Percentiles rank a stretch among this genome's conserved stretches.
phyloP scores from a whole-genome alignment of 2,797 vertebrate genomes.

The Cyclura pinguis region DNA sequence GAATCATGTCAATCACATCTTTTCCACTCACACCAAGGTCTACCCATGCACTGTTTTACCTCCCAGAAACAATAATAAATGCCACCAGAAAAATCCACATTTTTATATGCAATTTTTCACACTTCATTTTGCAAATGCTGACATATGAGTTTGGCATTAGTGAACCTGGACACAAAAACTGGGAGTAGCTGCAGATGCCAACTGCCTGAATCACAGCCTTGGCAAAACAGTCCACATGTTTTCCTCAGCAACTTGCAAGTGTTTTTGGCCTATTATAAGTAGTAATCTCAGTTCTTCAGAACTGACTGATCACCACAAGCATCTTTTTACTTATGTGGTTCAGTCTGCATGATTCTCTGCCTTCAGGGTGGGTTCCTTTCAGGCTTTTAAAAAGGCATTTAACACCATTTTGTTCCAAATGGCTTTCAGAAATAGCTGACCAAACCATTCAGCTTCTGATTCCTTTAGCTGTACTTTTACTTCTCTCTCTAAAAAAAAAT shows the following conservation, averaged over 20 bases:
- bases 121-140: background rate
- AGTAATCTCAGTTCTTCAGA: background rate
- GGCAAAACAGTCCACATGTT: background rate
- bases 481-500: background rate
- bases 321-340: background rate
- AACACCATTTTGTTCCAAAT: background rate
- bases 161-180: background rate
- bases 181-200: background rate
- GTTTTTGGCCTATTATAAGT: background rate
- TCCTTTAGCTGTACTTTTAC: background rate
- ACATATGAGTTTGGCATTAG: background rate
- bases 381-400: background rate
- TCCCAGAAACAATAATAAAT: background rate
- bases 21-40: background rate
- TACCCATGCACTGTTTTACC: background rate
- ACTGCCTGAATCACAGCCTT: background rate
- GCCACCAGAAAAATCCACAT: background rate
- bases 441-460: background rate
- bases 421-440: background rate
- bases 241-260: background rate
- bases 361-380: background rate
- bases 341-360: background rate
- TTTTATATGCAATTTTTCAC: constrained; percentile 5
- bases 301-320: background rate
- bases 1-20: background rate